Percentiles rank a stretch among this genome's conserved stretches.
These are phyloP conservation scores for Antheraea yamamai DNA, from an alignment of 2,888 invertebrate genomes.

Conservation along the genomic window DNA sequence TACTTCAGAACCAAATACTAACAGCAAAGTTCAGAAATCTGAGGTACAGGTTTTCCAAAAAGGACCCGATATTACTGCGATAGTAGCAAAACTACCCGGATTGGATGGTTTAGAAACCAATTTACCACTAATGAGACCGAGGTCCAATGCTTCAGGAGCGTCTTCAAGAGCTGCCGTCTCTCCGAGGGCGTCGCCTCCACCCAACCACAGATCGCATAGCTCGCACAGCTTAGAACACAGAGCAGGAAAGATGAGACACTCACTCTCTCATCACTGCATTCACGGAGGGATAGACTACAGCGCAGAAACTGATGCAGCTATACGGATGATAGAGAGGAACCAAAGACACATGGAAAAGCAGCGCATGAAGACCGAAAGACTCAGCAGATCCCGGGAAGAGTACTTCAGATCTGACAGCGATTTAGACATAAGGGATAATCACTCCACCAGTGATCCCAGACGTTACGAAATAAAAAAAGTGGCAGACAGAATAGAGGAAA, in stretches of 20 bases:
- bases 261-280: conserved; percentile 75
- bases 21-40: conserved; percentile 71
- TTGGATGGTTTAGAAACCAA: conserved; percentile 72
- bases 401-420: conserved; percentile 71
- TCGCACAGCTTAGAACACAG: conserved; percentile 75
- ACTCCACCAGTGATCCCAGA: conserved; percentile 50
- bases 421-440: conserved; percentile 56
- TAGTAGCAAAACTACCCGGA: conserved; percentile 85
- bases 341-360: conserved; percentile 83
- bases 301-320: conserved; percentile 82
- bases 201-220: conserved; percentile 67
- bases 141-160: conserved; percentile 80
- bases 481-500: conserved; percentile 71
- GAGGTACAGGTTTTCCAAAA: conserved; percentile 88
- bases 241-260: conserved; percentile 67
- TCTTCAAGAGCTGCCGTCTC: conserved; percentile 76
- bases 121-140: conserved; percentile 77
- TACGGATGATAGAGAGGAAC: conserved; percentile 82
- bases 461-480: conserved; percentile 67
- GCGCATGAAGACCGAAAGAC: conserved; percentile 69
- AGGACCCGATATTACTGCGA: conserved; percentile 89
- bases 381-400: conserved; percentile 69
- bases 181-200: conserved; percentile 58
- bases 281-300: conserved; percentile 77
- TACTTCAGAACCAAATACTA: conserved; percentile 77